phyloP scores from a whole-genome alignment of 2,888 invertebrate genomes.

The Drosophila glabriapex region DNA sequence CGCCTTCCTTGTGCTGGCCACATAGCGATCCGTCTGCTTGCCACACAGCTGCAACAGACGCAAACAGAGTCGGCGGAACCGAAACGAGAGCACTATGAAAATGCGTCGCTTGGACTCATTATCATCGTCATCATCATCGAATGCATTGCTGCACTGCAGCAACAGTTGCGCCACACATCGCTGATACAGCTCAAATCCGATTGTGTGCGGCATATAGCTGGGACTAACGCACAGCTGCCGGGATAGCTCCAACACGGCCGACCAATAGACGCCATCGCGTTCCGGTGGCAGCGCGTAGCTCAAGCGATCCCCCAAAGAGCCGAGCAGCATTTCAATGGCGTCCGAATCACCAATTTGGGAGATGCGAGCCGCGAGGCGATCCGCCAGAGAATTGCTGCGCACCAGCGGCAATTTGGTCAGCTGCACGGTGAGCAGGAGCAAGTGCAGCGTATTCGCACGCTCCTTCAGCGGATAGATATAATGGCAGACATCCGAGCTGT shows the following conservation, averaged over 20 bases:
- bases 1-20: neutral
- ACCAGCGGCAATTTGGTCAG: slow-evolving; percentile 87
- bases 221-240: slow-evolving; percentile 87
- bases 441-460: slow-evolving; percentile 87
- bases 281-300: slow-evolving; percentile 48
- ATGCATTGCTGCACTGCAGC: slow-evolving; percentile 84
- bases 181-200: slow-evolving; percentile 88
- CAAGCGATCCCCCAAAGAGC: slow-evolving; percentile 67
- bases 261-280: slow-evolving; percentile 55
- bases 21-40: slow-evolving; percentile 71
- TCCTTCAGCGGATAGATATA: slow-evolving; percentile 89
- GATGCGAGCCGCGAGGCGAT: slow-evolving; percentile 82
- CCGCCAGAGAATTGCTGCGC: slow-evolving; percentile 86
- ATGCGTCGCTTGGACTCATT: slow-evolving; percentile 85
- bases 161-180: slow-evolving; percentile 87
- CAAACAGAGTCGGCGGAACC: slow-evolving; percentile 87
- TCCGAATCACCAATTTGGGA: slow-evolving; percentile 84
- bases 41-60: slow-evolving; percentile 85
- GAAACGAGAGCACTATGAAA: slow-evolving; percentile 88
- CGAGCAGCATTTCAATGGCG: slow-evolving; percentile 86
- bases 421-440: slow-evolving; percentile 88
- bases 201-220: slow-evolving; percentile 87
- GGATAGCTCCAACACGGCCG: slow-evolving; percentile 82
- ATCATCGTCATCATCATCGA: neutral
- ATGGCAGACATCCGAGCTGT: slow-evolving; percentile 88